phyloP scores from a whole-genome alignment of 2,797 vertebrate genomes.

The Chiloscyllium punctatum region DNA sequence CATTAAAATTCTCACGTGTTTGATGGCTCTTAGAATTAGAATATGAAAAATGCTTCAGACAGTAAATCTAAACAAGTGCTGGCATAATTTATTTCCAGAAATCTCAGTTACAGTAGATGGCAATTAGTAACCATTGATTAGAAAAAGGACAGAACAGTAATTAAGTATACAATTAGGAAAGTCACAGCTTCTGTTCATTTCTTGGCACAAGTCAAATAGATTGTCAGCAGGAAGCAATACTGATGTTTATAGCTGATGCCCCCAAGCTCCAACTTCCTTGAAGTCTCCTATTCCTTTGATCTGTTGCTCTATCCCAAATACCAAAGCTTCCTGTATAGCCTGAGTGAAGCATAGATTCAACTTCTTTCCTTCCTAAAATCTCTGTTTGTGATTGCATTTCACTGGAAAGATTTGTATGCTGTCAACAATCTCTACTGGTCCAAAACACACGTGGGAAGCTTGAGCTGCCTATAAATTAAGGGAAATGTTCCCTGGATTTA shows the following conservation, averaged over 20 bases:
- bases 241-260: background rate
- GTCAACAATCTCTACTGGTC: background rate
- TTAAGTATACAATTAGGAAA: background rate
- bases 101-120: background rate
- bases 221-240: background rate
- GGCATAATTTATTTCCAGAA: background rate
- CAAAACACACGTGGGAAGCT: background rate
- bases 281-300: background rate
- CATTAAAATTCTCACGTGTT: background rate
- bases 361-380: background rate
- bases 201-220: background rate
- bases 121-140: background rate
- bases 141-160: background rate
- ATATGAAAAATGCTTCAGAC: background rate
- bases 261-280: background rate
- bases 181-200: background rate
- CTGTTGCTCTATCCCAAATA: background rate
- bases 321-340: background rate
- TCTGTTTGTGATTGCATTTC: background rate
- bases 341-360: background rate
- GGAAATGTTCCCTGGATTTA: background rate
- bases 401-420: background rate
- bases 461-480: background rate
- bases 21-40: background rate
- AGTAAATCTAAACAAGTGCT: conserved; percentile 10